Percentiles rank a stretch among this genome's conserved stretches.
Evolutionary conservation across 2,113 vertebrate species (phyloP).

Genomic region (Brachyhypopomus occidentalis): DNA sequence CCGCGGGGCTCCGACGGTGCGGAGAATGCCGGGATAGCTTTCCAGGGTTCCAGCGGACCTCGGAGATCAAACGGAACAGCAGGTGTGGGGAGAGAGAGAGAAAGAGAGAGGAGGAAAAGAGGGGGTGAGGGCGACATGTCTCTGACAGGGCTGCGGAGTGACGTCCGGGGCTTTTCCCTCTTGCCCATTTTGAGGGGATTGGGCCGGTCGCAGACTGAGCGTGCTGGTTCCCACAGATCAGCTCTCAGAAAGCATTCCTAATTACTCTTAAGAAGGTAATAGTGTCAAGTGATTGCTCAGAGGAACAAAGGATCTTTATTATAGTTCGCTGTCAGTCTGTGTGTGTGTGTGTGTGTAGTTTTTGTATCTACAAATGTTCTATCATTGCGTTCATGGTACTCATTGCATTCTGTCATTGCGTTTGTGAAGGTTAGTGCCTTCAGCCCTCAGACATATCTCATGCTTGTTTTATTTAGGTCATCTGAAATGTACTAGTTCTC

Average conservation of each 20-base stretch:
- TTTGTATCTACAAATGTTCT: constrained; percentile 64
- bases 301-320: constrained; percentile 76
- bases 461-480: constrained; percentile 41
- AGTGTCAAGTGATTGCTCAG: constrained; percentile 75
- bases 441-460: constrained; percentile 53
- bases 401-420: background rate
- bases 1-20: constrained; percentile 70
- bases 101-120: constrained; percentile 56
- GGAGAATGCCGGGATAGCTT: constrained; percentile 75
- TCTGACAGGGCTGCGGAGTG: constrained; percentile 64
- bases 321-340: constrained; percentile 68
- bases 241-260: constrained; percentile 69
- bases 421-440: constrained; percentile 37
- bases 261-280: constrained; percentile 81
- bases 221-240: constrained; percentile 71
- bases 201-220: constrained; percentile 25
- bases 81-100: constrained; percentile 44
- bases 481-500: constrained; percentile 13
- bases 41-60: constrained; percentile 78
- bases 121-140: constrained; percentile 53
- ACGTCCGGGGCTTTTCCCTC: constrained; percentile 55
- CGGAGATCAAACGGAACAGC: constrained; percentile 80
- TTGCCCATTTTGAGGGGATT: constrained; percentile 50
- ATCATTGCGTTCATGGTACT: constrained; percentile 67
- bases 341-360: constrained; percentile 51